These are phyloP conservation scores for Sesamia nonagrioides DNA, from an alignment of 1,140 invertebrate genomes.

Conservation along the genomic window DNA sequence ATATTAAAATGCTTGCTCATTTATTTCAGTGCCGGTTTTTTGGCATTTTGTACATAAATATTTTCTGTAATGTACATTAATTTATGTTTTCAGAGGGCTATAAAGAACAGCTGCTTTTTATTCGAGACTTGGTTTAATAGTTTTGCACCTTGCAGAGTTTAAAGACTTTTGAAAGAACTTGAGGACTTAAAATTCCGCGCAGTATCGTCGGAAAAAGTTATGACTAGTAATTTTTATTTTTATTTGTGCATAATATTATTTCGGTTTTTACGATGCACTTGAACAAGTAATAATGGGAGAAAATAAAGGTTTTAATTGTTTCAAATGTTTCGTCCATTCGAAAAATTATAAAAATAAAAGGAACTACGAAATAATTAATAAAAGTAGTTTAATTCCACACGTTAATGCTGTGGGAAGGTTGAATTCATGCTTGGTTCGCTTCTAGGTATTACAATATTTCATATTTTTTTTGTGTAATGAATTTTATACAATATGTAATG, in stretches of 20 bases:
- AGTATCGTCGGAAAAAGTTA: conserved; percentile 22
- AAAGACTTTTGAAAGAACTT: conserved; percentile 36
- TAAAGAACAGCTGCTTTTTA: conserved; percentile 36
- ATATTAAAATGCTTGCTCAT: neutral
- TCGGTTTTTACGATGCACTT: neutral
- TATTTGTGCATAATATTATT: conserved; percentile 16
- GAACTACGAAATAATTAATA: neutral
- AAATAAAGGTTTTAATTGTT: neutral
- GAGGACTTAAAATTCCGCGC: neutral
- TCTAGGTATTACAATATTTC: too few species aligned
- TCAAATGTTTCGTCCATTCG: neutral
- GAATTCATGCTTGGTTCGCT: conserved; percentile 1
- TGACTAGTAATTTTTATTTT: conserved; percentile 17
- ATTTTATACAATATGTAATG: too few species aligned
- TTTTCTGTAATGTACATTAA: conserved; percentile 25
- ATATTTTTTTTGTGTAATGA: too few species aligned
- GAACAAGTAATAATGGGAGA: neutral
- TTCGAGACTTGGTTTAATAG: conserved; percentile 23
- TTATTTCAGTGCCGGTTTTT: neutral
- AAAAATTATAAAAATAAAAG: neutral
- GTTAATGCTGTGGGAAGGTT: neutral
- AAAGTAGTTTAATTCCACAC: conserved; percentile 5
- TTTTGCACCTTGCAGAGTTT: conserved; percentile 38
- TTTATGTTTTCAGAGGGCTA: conserved; percentile 17
- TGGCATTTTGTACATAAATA: conserved; percentile 28